Percentiles rank a stretch among this genome's conserved stretches.
phyloP scores from a whole-genome alignment of 2,797 vertebrate species.

The Anguilla pacifica region DNA sequence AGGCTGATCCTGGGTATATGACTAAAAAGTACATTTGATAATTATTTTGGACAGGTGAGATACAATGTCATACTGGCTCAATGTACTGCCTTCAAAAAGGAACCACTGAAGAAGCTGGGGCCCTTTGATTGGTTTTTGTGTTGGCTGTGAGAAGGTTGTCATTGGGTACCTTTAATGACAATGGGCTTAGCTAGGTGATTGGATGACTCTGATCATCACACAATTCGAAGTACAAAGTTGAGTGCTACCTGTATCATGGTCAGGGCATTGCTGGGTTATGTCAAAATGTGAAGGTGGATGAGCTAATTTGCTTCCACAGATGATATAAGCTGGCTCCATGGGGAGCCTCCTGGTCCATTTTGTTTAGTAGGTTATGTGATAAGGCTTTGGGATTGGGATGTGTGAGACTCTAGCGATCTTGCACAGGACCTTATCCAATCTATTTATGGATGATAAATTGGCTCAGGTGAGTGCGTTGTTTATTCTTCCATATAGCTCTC shows the following conservation, averaged over 20 bases:
- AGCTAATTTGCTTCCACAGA: neutral
- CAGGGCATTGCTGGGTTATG: neutral
- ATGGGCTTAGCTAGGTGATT: neutral
- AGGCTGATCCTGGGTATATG: neutral
- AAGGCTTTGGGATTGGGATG: neutral
- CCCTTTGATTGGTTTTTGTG: neutral
- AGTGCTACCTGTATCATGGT: neutral
- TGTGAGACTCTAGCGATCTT: neutral
- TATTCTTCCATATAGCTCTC: neutral
- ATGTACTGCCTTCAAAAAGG: neutral
- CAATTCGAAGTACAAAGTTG: neutral
- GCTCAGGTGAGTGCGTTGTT: neutral
- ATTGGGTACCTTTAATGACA: neutral
- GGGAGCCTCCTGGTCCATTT: constrained; percentile 2
- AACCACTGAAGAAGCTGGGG: neutral
- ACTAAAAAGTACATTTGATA: neutral
- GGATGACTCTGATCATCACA: neutral
- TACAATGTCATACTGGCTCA: neutral
- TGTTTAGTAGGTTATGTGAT: neutral
- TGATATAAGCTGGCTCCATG: neutral
- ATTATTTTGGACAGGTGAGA: neutral
- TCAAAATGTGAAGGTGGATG: neutral
- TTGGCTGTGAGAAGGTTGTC: neutral
- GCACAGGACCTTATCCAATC: neutral
- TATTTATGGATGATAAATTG: constrained; percentile 7